phyloP scores from a whole-genome alignment of 2,797 vertebrate species.

The Numenius phaeopus region DNA sequence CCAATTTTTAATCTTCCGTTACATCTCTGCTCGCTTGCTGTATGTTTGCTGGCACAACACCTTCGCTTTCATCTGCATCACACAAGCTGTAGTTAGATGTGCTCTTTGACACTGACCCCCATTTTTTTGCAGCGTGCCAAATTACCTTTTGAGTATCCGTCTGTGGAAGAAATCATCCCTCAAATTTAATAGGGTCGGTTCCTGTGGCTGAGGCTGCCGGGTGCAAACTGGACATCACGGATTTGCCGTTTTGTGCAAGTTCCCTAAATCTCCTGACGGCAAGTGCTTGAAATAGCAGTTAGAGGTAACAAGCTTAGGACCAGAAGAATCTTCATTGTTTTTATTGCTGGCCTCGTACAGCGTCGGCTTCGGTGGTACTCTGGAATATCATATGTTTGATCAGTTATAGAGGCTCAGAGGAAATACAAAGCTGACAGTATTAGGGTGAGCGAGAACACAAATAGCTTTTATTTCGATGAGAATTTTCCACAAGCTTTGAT shows the following conservation, averaged over 20 bases:
- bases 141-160: neutral
- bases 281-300: neutral
- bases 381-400: neutral
- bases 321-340: neutral
- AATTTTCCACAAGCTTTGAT: neutral
- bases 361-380: neutral
- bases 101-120: neutral
- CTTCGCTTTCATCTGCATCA: neutral
- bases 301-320: neutral
- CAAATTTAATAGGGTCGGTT: neutral
- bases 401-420: neutral
- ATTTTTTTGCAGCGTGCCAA: neutral
- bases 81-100: neutral
- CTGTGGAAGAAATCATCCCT: neutral
- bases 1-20: neutral
- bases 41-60: neutral
- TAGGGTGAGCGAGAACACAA: neutral
- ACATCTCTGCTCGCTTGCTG: rapidly evolving
- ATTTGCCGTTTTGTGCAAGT: neutral
- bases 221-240: neutral
- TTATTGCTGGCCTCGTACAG: neutral
- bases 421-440: neutral
- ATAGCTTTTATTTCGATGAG: neutral
- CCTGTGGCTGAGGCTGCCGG: neutral
- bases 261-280: neutral